Conservation (phyloP, 2,797 vertebrate genomes). For the Siniperca scherzeri region DNA sequence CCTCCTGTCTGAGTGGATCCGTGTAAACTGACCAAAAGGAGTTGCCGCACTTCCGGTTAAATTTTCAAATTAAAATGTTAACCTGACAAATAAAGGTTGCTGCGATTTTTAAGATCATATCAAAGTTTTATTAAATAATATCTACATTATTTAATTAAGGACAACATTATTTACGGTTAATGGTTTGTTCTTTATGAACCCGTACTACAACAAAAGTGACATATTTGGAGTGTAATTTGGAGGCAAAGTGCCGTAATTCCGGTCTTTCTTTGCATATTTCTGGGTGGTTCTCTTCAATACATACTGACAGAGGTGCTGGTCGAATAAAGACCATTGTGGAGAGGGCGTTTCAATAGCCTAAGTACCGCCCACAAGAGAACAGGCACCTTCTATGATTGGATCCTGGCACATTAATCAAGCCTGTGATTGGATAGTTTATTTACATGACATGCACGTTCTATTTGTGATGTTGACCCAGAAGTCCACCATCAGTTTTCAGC, state of each 20-base stretch:
- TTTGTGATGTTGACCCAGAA: neutral
- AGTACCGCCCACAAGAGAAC: conserved; percentile 23
- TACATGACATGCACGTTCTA: neutral
- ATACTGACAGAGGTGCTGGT: neutral
- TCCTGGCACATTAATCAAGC: neutral
- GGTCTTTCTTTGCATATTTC: neutral
- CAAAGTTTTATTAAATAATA: fast-evolving
- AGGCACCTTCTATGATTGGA: conserved; percentile 39
- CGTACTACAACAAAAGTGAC: neutral
- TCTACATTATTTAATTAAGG: fast-evolving
- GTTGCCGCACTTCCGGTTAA: neutral
- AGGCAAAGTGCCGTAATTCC: neutral
- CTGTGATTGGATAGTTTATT: conserved; percentile 30
- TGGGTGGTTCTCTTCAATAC: fast-evolving
- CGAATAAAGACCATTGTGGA: neutral
- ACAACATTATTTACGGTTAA: fast-evolving
- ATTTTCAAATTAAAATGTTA: conserved; percentile 57
- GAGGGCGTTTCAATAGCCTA: neutral
- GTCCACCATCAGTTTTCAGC: neutral
- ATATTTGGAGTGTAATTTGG: neutral
- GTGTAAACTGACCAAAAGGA: neutral
- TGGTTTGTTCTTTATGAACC: fast-evolving
- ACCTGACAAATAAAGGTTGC: fast-evolving
- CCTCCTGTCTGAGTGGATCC: conserved; percentile 43
- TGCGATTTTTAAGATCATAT: neutral